phyloP scores from a whole-genome alignment of 2,797 vertebrate species.

The Hybognathus amarus region DNA sequence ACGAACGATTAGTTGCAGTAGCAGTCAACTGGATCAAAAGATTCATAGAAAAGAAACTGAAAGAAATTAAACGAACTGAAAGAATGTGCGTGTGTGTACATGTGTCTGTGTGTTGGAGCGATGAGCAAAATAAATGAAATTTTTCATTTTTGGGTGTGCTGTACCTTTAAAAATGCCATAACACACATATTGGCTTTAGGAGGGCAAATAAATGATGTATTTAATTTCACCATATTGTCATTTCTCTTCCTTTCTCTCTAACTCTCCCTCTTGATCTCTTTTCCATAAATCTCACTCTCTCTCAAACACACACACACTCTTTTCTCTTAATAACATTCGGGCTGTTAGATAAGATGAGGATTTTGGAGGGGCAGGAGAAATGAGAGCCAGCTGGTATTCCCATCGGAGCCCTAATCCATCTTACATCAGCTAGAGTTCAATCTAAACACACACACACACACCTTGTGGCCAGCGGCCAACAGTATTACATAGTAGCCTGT shows the following conservation, averaged over 20 bases:
- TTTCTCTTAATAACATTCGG: slow-evolving; percentile 36
- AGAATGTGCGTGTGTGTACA: no score
- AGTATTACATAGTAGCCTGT: slow-evolving; percentile 46
- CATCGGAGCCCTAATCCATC: slow-evolving; percentile 50
- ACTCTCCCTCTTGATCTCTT: slow-evolving; percentile 8
- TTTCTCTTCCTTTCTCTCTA: slow-evolving; percentile 18
- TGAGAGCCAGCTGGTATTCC: slow-evolving; percentile 46
- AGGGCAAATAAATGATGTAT: slow-evolving; percentile 17
- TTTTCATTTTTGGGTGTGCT: neutral
- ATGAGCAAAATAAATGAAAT: neutral
- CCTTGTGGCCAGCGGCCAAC: slow-evolving; percentile 41
- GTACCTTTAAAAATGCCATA: slow-evolving; percentile 2
- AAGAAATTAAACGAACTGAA: neutral
- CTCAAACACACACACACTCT: slow-evolving; percentile 10
- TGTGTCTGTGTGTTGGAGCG: neutral
- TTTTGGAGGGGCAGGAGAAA: slow-evolving; percentile 33
- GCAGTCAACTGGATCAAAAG: neutral
- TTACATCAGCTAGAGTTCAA: slow-evolving; percentile 32
- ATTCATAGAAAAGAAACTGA: neutral
- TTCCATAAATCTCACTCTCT: slow-evolving; percentile 20
- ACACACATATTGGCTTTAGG: neutral
- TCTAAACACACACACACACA: slow-evolving; percentile 33
- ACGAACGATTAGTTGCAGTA: neutral
- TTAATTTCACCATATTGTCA: slow-evolving; percentile 33
- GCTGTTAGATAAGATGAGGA: slow-evolving; percentile 46